A percentile compares a stretch with the other conserved stretches of the same genome.
These are phyloP conservation scores for Pomatorhinus ruficollis DNA, from an alignment of 2,113 vertebrate genomes.

Conservation along the genomic window DNA sequence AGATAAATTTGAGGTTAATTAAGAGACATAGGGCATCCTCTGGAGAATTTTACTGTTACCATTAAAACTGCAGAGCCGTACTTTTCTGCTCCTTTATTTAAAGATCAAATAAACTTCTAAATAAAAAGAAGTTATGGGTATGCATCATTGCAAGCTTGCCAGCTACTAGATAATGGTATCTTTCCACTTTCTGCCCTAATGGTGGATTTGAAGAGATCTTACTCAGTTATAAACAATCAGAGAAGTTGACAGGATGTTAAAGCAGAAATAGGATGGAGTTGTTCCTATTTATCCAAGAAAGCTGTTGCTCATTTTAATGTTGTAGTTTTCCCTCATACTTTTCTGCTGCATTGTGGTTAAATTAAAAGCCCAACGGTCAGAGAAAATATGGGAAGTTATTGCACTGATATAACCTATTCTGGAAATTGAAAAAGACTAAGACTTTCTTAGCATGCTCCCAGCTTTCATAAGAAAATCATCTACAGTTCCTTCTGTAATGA, in stretches of 20 bases:
- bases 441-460: background rate
- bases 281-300: background rate
- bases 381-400: background rate
- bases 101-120: background rate
- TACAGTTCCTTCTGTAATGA: background rate
- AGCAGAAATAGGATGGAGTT: background rate
- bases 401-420: background rate
- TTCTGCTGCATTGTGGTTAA: background rate
- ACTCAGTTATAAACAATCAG: background rate
- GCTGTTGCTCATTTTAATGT: background rate
- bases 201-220: background rate
- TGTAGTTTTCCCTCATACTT: background rate
- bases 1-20: background rate
- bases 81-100: background rate
- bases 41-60: background rate
- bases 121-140: background rate
- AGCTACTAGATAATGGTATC: background rate
- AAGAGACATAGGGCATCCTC: background rate
- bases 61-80: fast-evolving
- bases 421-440: background rate
- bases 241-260: background rate
- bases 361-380: background rate
- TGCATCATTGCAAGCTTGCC: background rate
- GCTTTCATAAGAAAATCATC: background rate
- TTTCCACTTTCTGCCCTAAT: background rate